phyloP scores from a whole-genome alignment of 2,113 vertebrate genomes.

The Tretioscincus oriximinensis region DNA sequence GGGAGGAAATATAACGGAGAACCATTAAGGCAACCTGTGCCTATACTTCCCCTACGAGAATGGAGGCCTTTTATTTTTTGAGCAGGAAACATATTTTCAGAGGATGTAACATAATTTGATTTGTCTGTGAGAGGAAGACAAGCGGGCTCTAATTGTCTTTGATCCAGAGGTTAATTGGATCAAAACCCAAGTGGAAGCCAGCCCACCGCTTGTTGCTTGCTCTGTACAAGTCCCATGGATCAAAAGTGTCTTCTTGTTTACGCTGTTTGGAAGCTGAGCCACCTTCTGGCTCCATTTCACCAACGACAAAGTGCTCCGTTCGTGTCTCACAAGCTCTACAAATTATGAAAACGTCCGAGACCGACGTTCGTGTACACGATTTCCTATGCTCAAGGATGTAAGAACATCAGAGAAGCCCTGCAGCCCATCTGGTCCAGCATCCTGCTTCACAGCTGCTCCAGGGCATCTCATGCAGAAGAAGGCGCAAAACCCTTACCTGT shows the following conservation, averaged over 20 bases:
- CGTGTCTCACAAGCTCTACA: neutral
- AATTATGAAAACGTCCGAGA: too few relatives aligned
- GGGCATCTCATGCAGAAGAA: too few relatives aligned
- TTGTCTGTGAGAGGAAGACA: neutral
- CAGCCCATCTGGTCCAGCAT: too few relatives aligned
- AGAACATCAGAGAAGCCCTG: too few relatives aligned
- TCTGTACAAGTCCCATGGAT: neutral
- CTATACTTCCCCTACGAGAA: too few relatives aligned
- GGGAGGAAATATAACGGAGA: too few relatives aligned
- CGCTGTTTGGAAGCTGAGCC: neutral
- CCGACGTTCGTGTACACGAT: too few relatives aligned
- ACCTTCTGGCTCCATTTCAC: neutral
- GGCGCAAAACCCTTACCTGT: too few relatives aligned
- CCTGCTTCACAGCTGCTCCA: too few relatives aligned
- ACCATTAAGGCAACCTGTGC: neutral
- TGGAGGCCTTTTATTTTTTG: neutral
- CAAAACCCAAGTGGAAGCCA: neutral
- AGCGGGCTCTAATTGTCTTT: neutral
- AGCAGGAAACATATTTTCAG: neutral
- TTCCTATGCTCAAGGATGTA: too few relatives aligned
- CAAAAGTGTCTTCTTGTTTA: neutral
- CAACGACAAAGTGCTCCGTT: neutral
- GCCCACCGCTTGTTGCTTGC: neutral
- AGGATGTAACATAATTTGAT: neutral
- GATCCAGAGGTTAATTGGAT: slow-evolving; percentile 1